Evolutionary conservation across 2,888 invertebrate species (phyloP).

Genomic region (Trissolcus japonicus): DNA sequence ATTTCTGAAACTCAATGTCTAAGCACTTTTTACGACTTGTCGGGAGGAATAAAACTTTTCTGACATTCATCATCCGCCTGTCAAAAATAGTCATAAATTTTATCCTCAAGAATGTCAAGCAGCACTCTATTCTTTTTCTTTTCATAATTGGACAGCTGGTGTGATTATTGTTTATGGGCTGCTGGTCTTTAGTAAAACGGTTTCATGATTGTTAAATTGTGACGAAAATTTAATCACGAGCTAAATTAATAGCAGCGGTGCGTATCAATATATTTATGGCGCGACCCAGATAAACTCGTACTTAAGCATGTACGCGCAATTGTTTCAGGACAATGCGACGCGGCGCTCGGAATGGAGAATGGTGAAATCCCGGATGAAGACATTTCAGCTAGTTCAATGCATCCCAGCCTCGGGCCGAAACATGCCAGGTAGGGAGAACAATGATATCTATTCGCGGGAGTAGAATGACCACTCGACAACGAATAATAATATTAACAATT

Average conservation of each 20-base stretch:
- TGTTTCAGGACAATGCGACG: conserved; percentile 73
- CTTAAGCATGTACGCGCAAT: conserved; percentile 58
- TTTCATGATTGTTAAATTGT: conserved; percentile 1
- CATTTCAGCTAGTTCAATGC: conserved; percentile 74
- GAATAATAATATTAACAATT: conserved; percentile 25
- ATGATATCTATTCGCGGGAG: conserved; percentile 59
- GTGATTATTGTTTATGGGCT: conserved; percentile 4
- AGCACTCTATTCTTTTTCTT: too few relatives aligned
- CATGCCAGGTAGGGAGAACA: conserved; percentile 72
- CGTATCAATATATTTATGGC: conserved; percentile 38
- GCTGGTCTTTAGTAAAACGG: conserved; percentile 31
- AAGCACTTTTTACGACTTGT: conserved; percentile 33
- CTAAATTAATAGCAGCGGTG: conserved; percentile 32
- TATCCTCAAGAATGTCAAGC: too few relatives aligned
- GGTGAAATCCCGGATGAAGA: conserved; percentile 75
- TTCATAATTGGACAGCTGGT: too few relatives aligned
- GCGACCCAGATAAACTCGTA: conserved; percentile 41
- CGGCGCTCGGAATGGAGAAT: conserved; percentile 73
- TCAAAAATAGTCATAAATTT: conserved; percentile 32
- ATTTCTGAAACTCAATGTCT: conserved; percentile 45
- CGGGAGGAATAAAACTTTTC: conserved; percentile 31
- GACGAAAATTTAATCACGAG: conserved; percentile 29
- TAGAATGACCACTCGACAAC: conserved; percentile 42
- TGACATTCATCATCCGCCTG: conserved; percentile 33
- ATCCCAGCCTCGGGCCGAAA: conserved; percentile 73